Base-by-base conservation (phyloP, 2,113 vertebrate species). In the Phrynocephalus versicolor region DNA sequence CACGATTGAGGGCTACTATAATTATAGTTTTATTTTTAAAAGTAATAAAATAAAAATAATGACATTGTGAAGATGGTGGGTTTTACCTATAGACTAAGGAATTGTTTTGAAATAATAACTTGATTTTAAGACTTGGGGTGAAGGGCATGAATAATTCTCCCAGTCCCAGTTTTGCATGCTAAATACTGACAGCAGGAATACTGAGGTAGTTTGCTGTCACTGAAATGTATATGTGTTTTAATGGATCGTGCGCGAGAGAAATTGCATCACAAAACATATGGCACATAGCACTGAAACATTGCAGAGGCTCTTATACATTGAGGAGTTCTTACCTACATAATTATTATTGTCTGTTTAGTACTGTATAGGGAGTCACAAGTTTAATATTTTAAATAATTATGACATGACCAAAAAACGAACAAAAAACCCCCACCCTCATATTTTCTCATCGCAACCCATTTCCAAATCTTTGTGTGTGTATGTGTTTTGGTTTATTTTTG, bases 281-380 rank as follows among this genome's bases (percentile, higher is more conserved):
- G 39, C 30, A 83, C 45, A 14, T 60, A 69, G 3, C 33, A 35
- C 16, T 73, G 33, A 83, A 58, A 58, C 62, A 21, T 45, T 62
- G n/a, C 71, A 35, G 51, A 75, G 71, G 30, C 33, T 77, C 85
- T 92, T 85, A 64, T 45, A 80, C 76, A 13, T 62, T 45, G 14
- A 37, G 9, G 25, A 84, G 30, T 23, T 39, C 25, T 12, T 79
- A 64, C 27, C 18, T 82, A 67, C 64, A 67, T 3, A 27, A 9
- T 25, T 45, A 73, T 25, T 39, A 65, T 55, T 35, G 4, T 37
- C 10, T 37, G 55, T 39, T 39, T 51, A 37, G 16, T 71, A 4
- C 16, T n/a, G n/a, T n/a, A n/a, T n/a, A 35, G 85, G 55, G 51
- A 27, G 70, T 6, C 19, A 35, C 14, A 55, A 77, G 23, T 30